These are phyloP conservation scores for Apostichopus californicus DNA, from an alignment of 35 echinoderm and acorn worm genomes.

Conservation along the genomic window DNA sequence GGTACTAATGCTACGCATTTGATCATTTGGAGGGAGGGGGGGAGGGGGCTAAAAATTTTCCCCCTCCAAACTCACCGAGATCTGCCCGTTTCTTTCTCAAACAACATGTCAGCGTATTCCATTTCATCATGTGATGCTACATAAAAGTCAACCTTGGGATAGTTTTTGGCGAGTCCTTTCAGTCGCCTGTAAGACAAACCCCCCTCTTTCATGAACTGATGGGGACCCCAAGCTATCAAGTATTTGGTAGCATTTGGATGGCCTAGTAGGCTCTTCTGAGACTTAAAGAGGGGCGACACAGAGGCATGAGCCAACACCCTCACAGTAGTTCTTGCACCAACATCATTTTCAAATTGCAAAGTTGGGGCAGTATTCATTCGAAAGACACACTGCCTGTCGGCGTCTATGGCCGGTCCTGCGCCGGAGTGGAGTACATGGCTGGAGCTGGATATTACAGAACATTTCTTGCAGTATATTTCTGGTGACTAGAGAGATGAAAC, in stretches of 20 bases:
- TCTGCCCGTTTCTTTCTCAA: conserved; percentile 75
- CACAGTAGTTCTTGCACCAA: conserved; percentile 78
- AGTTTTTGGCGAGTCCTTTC: conserved; percentile 32
- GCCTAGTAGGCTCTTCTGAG: conserved; percentile 16
- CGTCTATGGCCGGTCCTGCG: conserved; percentile 76
- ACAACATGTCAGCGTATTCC: conserved; percentile 66
- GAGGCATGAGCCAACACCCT: conserved; percentile 59
- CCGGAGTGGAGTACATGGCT: conserved; percentile 68
- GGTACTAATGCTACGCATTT: no score
- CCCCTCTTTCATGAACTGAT: conserved; percentile 62
- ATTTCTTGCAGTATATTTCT: conserved; percentile 64
- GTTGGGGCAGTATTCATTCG: conserved; percentile 85
- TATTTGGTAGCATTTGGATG: conserved; percentile 29
- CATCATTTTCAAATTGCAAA: conserved; percentile 63
- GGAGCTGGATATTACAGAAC: conserved; percentile 72
- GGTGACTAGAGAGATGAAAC: conserved; percentile 31
- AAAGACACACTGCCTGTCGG: conserved; percentile 69
- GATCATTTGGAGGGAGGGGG: no score
- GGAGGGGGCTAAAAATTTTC: no score
- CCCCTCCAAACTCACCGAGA: conserved; percentile 36
- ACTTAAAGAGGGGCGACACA: conserved; percentile 22
- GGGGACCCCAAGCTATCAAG: conserved; percentile 46
- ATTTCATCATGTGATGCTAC: conserved; percentile 74
- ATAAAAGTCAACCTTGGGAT: conserved; percentile 49
- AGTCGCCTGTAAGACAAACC: conserved; percentile 48